Conservation (phyloP, 2,888 invertebrate species). For the Agapostemon virescens region DNA sequence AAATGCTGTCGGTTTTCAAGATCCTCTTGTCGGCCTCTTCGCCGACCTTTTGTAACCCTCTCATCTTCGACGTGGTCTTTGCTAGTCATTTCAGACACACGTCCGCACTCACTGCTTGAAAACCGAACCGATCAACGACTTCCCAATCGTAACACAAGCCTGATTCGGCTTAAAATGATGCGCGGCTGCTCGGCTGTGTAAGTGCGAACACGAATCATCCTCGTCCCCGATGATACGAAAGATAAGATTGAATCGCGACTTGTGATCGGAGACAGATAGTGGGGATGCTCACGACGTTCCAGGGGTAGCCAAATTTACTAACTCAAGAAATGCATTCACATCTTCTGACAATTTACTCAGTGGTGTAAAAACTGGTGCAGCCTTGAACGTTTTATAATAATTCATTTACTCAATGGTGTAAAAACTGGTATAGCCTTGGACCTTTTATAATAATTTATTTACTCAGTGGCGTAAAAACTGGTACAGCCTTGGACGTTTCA, state of each 20-base stretch:
- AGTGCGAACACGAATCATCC: not conserved
- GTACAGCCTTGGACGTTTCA: too few species aligned
- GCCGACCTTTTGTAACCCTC: constrained; percentile 50
- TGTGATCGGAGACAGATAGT: too few species aligned
- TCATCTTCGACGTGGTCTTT: constrained; percentile 41
- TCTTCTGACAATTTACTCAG: too few species aligned
- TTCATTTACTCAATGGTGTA: too few species aligned
- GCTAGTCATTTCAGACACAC: constrained; percentile 48
- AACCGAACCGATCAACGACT: constrained; percentile 4
- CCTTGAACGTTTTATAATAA: too few species aligned
- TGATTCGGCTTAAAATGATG: not conserved
- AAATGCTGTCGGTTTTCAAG: constrained; percentile 49
- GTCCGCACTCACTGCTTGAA: constrained; percentile 12
- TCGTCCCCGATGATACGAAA: not conserved
- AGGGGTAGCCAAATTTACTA: too few species aligned
- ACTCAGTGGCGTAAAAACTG: too few species aligned
- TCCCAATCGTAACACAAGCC: not conserved
- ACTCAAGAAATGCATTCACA: too few species aligned
- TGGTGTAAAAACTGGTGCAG: too few species aligned
- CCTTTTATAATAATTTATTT: too few species aligned
- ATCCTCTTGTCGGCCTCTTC: constrained; percentile 45
- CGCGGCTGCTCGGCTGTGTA: not conserved
- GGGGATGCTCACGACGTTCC: too few species aligned
- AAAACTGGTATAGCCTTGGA: too few species aligned
- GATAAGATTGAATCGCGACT: not conserved